A percentile compares a stretch with the other conserved stretches of the same genome.
These are phyloP conservation scores for Thera britannica DNA, from an alignment of 2,888 invertebrate genomes.

Conservation along the genomic window DNA sequence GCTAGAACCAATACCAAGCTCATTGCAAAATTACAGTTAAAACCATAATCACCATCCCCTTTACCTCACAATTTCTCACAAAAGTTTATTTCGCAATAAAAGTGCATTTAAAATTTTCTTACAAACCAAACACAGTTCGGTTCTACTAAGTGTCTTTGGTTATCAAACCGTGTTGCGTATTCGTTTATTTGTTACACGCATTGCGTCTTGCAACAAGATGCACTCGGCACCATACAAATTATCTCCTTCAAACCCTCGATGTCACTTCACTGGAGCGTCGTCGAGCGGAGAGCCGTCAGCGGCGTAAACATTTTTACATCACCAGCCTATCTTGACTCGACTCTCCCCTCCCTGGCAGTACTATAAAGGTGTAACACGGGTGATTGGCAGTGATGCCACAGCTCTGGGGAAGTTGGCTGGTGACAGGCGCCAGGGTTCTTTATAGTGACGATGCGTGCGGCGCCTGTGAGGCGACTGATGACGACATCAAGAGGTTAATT, in stretches of 20 bases:
- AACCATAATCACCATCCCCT: too few species aligned
- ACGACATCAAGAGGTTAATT: constrained; percentile 50
- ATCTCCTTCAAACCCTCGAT: constrained; percentile 40
- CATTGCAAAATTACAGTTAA: too few species aligned
- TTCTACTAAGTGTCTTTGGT: too few species aligned
- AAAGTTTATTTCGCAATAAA: too few species aligned
- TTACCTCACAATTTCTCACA: too few species aligned
- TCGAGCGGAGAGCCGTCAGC: constrained; percentile 44
- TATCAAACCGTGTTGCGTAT: neutral
- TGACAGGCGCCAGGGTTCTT: constrained; percentile 55
- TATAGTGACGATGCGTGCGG: constrained; percentile 64
- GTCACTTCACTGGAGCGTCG: constrained; percentile 48
- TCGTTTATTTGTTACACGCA: neutral
- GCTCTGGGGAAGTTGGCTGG: constrained; percentile 20
- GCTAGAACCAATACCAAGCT: neutral
- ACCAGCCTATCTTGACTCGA: constrained; percentile 37
- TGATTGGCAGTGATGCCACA: constrained; percentile 21
- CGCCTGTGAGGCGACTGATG: constrained; percentile 54
- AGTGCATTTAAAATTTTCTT: too few species aligned
- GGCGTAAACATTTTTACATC: constrained; percentile 51
- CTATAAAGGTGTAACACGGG: constrained; percentile 29
- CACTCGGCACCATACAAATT: constrained; percentile 32
- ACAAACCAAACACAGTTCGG: too few species aligned
- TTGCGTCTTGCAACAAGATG: constrained; percentile 21
- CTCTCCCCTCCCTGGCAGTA: constrained; percentile 6